phyloP scores from a whole-genome alignment of 2,113 vertebrate genomes.

The Isurus oxyrinchus region DNA sequence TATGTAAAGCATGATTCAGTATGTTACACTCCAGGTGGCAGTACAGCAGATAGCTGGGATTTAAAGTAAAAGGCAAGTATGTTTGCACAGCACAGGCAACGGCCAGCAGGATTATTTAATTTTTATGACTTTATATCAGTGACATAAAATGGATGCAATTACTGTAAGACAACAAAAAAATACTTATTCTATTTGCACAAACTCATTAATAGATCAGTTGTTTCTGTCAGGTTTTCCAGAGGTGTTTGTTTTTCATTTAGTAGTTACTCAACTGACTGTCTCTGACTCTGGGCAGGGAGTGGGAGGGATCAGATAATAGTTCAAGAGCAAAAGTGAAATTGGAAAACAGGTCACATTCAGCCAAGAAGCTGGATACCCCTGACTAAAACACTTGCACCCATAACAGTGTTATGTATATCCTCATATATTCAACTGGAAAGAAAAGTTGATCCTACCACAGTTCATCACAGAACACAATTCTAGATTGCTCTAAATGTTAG shows the following conservation, averaged over 20 bases:
- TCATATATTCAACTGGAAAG: not conserved
- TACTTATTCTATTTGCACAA: not conserved
- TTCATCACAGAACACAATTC: not conserved
- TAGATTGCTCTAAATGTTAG: not conserved
- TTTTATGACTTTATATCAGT: no score
- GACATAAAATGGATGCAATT: no score
- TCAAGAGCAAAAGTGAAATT: not conserved
- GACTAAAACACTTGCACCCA: not conserved
- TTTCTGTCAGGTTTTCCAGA: not conserved
- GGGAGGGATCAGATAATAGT: not conserved
- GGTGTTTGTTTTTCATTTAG: not conserved
- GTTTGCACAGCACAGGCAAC: not conserved
- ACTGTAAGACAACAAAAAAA: not conserved
- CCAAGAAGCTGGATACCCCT: not conserved
- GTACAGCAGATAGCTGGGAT: not conserved
- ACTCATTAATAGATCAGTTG: not conserved
- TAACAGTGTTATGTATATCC: not conserved
- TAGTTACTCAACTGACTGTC: no score
- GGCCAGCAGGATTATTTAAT: no score
- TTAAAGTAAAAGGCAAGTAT: no score
- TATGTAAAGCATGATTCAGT: not conserved
- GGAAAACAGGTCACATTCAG: not conserved
- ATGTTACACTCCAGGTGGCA: not conserved
- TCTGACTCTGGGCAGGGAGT: not conserved
- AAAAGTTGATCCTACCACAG: not conserved